Base-by-base conservation (phyloP, 2,888 invertebrate species). In the Mamestra brassicae region DNA sequence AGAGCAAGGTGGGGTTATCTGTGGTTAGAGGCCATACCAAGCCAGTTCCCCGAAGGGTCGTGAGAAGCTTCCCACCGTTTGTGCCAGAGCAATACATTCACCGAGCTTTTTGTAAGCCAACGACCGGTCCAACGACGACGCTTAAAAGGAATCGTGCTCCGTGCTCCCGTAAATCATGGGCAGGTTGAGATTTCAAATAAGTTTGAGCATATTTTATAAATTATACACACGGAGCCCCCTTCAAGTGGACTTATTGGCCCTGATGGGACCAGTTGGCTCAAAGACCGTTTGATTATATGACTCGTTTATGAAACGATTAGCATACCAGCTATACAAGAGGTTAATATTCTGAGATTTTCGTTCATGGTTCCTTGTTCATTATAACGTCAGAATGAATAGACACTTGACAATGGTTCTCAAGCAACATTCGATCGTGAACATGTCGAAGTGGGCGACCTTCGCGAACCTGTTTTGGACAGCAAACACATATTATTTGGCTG, bases 51-150 rank as follows among this genome's bases (percentile, higher is more conserved):
- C 74, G 85, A 85, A 86, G 82, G 81, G 69, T 83, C 93, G 94
- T 94, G 95, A 86, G 94, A 95, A 94, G 85, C 82, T 94, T 95
- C 95, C 91, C 95, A 95, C 93, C 90, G 89, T 89, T 80, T 87
- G 89, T 90, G 89, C 87, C 89, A 89, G 85, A 85, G 81, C 76
- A 81, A 88, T 91, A 92, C 90, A 92, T 92, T 89, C 83, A 85
- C 85, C 79, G 80, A 87, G 86, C 74, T 87, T 88, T 87, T 83
- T 88, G 87, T 90, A 84, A 85, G 84, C 47, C 71, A 83, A 71
- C 79, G 80, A 85, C 81, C 89, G 89, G 87, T 87, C 85, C 85
- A 71, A 58, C 83, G 61, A 76, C 83, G 73, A 78, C 76, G 78
- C 83, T 82, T 81, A 67, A 78, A 87, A 80, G 76, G 82, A 81